Base-by-base conservation (phyloP, 2,113 vertebrate species). In the Chaenocephalus aceratus region DNA sequence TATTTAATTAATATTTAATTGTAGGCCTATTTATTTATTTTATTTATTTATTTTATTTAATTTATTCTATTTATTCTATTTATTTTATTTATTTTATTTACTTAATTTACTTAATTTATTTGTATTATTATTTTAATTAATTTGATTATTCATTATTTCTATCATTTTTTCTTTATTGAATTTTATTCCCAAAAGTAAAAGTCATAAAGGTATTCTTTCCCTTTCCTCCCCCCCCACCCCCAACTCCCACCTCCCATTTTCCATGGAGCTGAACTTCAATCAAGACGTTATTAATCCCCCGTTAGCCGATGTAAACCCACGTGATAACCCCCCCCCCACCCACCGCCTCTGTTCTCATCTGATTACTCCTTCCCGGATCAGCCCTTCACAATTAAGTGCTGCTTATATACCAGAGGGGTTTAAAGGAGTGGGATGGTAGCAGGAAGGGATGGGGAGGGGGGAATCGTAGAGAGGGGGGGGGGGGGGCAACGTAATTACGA, bases 371-470 rank as follows among this genome's bases (percentile, higher is more conserved):
- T 90, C 86, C 78, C 82, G 44, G 91, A 83, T 94, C 91, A 93
- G 91, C 86, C 89, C 83, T 71, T 84, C 74, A 93, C 91, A 94
- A 95, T 95, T 94, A 95, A 93, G 93, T 89, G 83, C 83, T 92
- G 93, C 92, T 89, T 83, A 87, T 90, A 92, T 89, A 91, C 88
- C 83, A 84, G 89, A 89, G 87, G 74, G 89, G 68, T 79, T 88
- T 86, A 79, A 72, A 82, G 72, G 65, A 80, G 79, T 66, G 63
- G 72, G 88, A 58, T 71, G 77, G 74, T 82, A 86, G 87, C 77
- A 77, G 82, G 84, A 79, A 77, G 56, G 75, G 80, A 78, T 80
- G 78, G 76, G 30, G 30, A 3, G 70, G 86, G 83, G 76, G 77
- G 76, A 75, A 67, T 61, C 53, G 72, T 64, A 68, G 72, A 41